Evolutionary conservation across 1,140 invertebrate species (phyloP), one percentile per base, ranked within the genome.

Genomic region (Bombus sylvicola): DNA sequence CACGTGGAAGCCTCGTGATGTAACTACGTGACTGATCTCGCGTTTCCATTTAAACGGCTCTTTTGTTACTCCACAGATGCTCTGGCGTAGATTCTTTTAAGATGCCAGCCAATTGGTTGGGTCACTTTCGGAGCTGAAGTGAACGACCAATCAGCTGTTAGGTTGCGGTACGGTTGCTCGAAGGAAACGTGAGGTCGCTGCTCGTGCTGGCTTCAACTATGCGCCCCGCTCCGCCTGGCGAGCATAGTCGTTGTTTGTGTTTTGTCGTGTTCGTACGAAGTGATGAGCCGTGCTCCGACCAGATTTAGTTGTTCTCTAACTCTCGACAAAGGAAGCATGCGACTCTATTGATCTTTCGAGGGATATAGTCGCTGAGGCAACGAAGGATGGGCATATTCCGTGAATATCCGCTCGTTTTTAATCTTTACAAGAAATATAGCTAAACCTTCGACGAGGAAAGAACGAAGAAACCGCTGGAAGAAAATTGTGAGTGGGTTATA

Each of bases 321-420:
- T 12, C 13, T 18, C 12, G 34, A 39, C n/a, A 1, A n/a, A 34
- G 1, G 39, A 25, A 10, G 0, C 8, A 71, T 13, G 22, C n/a
- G 72, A 13, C 15, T 57, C 0, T 10, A 59, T 72, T 47, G 57
- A 69, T 62, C 18, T 43, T 13, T 39, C 41, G 57, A 28, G 6
- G 37, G 2, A 41, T 22, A 39, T 12, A 25, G 10, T 57, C 28
- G 3, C n/a, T 53, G 13, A 9, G 13, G 1, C 28, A 53, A 28
- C 59, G 12, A 87, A 89, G 76, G 2, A 89, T 89, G 88, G 76
- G 66, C 62, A 93, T 93, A 92, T 94, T 93, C 89, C 92, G 92
- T 15, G 91, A 93, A 78, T 94, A 93, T 83, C 91, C 92, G 8
- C 92, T 93, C 79, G 90, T 94, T n/a, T 94, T 93, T 72, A 94